A percentile compares a stretch with the other conserved stretches of the same genome.
Evolutionary conservation across 2,888 invertebrate species (phyloP).

Genomic region (Pyralis farinalis): DNA sequence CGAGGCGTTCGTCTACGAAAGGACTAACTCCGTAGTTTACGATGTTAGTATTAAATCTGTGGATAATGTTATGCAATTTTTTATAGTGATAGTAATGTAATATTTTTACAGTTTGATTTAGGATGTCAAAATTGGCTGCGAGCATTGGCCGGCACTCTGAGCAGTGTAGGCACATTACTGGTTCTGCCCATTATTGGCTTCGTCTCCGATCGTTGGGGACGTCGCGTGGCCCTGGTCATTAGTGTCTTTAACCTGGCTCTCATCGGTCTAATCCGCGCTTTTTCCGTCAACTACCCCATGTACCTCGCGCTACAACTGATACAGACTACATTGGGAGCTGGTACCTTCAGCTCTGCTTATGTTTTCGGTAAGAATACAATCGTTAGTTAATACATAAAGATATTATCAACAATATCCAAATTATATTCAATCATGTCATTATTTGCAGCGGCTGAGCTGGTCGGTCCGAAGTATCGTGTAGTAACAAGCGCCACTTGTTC

Average conservation of each 20-base stretch:
- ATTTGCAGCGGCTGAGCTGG: slow-evolving; percentile 82
- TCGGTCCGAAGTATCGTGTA: slow-evolving; percentile 83
- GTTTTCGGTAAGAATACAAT: slow-evolving; percentile 44
- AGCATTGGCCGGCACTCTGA: slow-evolving; percentile 86
- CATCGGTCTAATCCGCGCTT: slow-evolving; percentile 75
- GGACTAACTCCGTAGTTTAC: slow-evolving; percentile 32
- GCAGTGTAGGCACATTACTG: slow-evolving; percentile 85
- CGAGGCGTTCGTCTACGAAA: slow-evolving; percentile 33
- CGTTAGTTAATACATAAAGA: not conserved
- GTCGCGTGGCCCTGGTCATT: slow-evolving; percentile 69
- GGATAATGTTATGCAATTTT: too few relatives aligned
- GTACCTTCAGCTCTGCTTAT: slow-evolving; percentile 75
- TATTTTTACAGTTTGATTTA: slow-evolving; percentile 80
- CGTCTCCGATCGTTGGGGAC: slow-evolving; percentile 84
- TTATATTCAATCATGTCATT: not conserved
- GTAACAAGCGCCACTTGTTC: slow-evolving; percentile 82
- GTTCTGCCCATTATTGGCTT: slow-evolving; percentile 85
- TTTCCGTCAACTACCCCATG: slow-evolving; percentile 39
- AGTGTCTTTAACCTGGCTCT: slow-evolving; percentile 64
- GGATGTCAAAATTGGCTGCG: slow-evolving; percentile 86
- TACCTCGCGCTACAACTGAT: slow-evolving; percentile 74
- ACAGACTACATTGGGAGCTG: slow-evolving; percentile 76
- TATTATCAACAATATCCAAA: slow-evolving; percentile 1
- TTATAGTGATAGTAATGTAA: too few relatives aligned
- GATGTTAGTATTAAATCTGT: slow-evolving; percentile 27